These are phyloP conservation scores for Corythoichthys intestinalis DNA, from an alignment of 2,113 vertebrate species.

Conservation along the genomic window DNA sequence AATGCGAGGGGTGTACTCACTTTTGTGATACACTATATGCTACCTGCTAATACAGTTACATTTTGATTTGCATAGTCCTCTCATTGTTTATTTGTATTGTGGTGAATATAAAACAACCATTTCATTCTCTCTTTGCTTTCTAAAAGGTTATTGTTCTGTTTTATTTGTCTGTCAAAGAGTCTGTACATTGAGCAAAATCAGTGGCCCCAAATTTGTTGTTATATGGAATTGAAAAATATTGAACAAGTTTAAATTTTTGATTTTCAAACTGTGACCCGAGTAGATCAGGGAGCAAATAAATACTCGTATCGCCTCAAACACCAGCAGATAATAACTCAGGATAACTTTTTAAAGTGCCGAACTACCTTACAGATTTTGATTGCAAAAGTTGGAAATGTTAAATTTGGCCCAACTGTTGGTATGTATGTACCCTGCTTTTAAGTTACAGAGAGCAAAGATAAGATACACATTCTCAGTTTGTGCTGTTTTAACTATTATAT, in stretches of 20 bases:
- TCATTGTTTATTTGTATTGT: background rate
- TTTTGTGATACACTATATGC: too few relatives aligned
- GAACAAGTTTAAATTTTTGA: background rate
- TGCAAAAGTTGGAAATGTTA: background rate
- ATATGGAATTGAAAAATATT: background rate
- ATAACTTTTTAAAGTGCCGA: background rate
- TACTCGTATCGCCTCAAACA: background rate
- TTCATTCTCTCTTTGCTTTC: background rate
- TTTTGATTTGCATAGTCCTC: background rate
- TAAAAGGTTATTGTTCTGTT: background rate
- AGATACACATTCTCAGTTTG: constrained; percentile 31
- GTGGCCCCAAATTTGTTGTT: background rate
- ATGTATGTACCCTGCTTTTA: background rate
- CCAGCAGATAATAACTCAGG: background rate
- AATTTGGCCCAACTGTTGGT: background rate
- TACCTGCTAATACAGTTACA: background rate
- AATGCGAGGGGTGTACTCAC: too few relatives aligned
- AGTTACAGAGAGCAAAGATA: constrained; percentile 13
- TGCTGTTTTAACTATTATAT: constrained; percentile 41
- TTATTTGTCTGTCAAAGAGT: background rate
- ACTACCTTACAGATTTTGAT: background rate
- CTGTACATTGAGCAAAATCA: background rate
- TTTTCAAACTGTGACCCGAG: background rate
- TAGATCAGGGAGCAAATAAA: background rate
- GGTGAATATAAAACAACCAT: background rate